Base-by-base conservation (phyloP, 2,888 invertebrate genomes). In the Drosophila sordidapex region DNA sequence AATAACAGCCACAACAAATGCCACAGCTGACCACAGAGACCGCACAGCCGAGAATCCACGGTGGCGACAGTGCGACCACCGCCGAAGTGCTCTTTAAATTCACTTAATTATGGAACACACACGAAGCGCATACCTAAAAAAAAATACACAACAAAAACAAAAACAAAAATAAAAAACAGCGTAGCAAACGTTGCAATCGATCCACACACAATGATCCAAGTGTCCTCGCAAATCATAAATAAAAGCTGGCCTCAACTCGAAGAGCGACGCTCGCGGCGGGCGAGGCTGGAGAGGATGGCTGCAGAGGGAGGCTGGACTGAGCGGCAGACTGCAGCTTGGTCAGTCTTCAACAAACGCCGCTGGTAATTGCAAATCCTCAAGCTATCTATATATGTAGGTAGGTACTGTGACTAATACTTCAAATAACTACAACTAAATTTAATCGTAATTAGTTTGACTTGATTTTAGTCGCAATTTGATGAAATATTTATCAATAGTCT, bases 31-130 rank as follows among this genome's bases (percentile, higher is more conserved):
- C 52, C 36, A 13, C 36, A 36, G 25, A 49, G 49, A 25, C 35
- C n/a, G 29, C 43, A 25, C 38, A 21, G 33, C 33, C 31, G 35
- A 46, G 46, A 8, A 58, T 33, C 31, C 21, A 31, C 69, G 48
- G 54, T 65, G 73, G 79, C 79, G 81, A 79, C 74, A 76, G 64
- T 73, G 70, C 73, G 85, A 84, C 87, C 89, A 84, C 89, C 89
- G 82, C 78, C 76, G 69, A 70, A 83, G 83, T 87, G 83, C 76
- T 74, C 79, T 86, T 88, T 83, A 78, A 90, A 92, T 92, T 92
- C 91, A 90, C 87, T 91, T 91, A 92, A 92, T 92, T 91, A 91
- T 89, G 90, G 92, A 90, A 92, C 92, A 91, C 92, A 92, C 92
- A 92, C 91, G 92, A 91, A 88, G 91, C 81, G 85, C 84, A 82